Conservation (phyloP, 2,797 vertebrate genomes). For the Scolopax rusticola region DNA sequence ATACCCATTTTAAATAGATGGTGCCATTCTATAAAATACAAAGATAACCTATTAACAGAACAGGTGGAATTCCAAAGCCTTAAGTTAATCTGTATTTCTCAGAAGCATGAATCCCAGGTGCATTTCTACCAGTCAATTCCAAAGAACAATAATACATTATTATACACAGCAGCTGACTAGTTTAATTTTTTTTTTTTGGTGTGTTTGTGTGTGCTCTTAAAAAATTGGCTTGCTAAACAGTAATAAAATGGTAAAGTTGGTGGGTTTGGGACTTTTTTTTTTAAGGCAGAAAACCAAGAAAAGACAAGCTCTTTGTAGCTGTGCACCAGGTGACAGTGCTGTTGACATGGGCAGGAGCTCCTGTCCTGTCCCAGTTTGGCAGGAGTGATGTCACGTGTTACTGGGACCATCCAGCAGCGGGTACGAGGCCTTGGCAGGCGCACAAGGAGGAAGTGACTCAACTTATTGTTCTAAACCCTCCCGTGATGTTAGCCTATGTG, state of each 20-base stretch:
- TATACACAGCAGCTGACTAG: fast-evolving
- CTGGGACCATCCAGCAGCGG: not conserved
- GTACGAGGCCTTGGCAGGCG: not conserved
- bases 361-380: not conserved
- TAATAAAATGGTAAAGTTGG: not conserved
- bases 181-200: not conserved
- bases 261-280: not conserved
- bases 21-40: not conserved
- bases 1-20: not conserved
- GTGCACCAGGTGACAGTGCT: not conserved
- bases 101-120: not conserved
- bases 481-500: not conserved
- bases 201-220: not conserved
- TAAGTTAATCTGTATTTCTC: not conserved
- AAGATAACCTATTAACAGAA: not conserved
- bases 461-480: not conserved
- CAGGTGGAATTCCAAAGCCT: not conserved
- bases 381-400: not conserved
- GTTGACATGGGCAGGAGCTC: not conserved
- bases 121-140: not conserved
- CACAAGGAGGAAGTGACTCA: not conserved
- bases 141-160: not conserved
- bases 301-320: no score
- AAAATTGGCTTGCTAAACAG: fast-evolving
- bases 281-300: not conserved